Percentiles rank a stretch among this genome's conserved stretches.
phyloP scores from a whole-genome alignment of 2,113 vertebrate species.

The Heterotilapia buettikoferi region DNA sequence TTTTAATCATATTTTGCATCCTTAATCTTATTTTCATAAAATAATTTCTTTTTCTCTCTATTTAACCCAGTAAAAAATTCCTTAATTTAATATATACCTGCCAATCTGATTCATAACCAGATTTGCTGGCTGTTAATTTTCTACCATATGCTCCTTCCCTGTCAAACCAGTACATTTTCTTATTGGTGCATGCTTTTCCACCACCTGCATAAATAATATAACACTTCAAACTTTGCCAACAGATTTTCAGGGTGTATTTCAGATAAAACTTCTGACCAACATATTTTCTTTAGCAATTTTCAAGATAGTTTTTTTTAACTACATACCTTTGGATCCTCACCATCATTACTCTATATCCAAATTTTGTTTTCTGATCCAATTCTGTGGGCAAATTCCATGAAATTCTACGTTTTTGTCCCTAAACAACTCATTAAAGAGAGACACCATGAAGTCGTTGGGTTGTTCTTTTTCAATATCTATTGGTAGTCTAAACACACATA shows the following conservation, averaged over 20 bases:
- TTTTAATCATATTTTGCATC: neutral
- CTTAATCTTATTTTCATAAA: neutral
- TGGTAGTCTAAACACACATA: neutral
- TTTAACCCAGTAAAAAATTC: neutral
- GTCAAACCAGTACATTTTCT: neutral
- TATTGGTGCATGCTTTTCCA: neutral
- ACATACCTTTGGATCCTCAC: neutral
- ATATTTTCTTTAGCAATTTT: neutral
- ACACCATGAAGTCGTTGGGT: neutral
- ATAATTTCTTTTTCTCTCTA: neutral
- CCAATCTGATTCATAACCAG: neutral
- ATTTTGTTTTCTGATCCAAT: neutral
- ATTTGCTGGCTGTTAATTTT: neutral
- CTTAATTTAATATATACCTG: neutral
- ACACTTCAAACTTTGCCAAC: neutral
- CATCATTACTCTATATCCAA: neutral
- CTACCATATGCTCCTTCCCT: neutral
- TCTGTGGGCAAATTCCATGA: neutral
- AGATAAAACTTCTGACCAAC: neutral
- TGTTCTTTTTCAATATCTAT: neutral
- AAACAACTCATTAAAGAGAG: neutral
- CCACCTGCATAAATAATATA: neutral
- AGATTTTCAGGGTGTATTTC: neutral
- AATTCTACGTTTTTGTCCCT: neutral
- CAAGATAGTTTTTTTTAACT: neutral